phyloP scores from a whole-genome alignment of 2,113 vertebrate species.

The Myocastor coypus region DNA sequence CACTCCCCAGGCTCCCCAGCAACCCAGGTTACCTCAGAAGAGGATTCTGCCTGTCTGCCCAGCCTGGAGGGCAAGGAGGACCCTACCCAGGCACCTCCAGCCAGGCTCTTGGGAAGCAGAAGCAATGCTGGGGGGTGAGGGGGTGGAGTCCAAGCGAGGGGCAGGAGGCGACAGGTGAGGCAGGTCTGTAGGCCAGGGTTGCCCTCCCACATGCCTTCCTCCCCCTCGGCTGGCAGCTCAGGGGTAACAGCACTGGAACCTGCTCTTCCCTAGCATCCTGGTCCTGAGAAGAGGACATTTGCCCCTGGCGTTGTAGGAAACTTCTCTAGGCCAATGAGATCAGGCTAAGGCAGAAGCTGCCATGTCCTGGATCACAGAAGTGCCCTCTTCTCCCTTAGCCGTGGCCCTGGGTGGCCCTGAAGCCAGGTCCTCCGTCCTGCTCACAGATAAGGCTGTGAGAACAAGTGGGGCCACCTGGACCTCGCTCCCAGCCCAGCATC shows the following conservation, averaged over 20 bases:
- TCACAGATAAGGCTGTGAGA: rapidly evolving
- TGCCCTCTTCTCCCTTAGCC: not conserved
- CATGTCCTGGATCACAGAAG: rapidly evolving
- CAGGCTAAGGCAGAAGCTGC: not conserved
- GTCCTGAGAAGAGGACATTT: rapidly evolving
- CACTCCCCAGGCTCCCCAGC: rapidly evolving
- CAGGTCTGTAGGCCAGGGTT: rapidly evolving
- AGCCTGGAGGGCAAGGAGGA: not conserved
- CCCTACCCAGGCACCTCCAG: not conserved
- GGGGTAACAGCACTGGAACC: rapidly evolving
- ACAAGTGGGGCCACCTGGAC: rapidly evolving
- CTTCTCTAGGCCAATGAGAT: not conserved
- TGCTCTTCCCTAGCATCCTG: rapidly evolving
- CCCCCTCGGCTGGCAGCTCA: not conserved
- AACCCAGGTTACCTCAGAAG: not conserved
- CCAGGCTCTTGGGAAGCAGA: too few species aligned
- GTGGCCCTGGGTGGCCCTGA: not conserved
- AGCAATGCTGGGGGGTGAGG: not conserved
- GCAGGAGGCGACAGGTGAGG: not conserved
- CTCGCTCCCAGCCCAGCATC: rapidly evolving
- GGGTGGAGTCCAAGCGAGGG: rapidly evolving
- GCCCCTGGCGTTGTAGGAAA: not conserved
- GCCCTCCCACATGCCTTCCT: rapidly evolving
- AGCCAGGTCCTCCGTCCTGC: not conserved
- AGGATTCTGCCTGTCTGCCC: not conserved